Conservation (phyloP, 1,140 invertebrate genomes). For the Heliconius hermathena region DNA sequence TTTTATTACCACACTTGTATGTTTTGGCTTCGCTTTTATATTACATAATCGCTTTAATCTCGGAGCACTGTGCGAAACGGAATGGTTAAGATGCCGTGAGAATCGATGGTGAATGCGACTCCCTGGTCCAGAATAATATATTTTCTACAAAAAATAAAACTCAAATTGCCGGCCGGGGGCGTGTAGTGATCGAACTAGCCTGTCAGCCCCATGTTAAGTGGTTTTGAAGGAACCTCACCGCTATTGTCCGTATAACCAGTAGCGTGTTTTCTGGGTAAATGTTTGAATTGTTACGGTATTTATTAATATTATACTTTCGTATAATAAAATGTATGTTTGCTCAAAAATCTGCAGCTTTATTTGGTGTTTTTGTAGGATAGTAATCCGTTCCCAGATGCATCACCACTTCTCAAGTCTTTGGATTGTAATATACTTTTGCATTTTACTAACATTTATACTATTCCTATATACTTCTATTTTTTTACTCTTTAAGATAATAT, state of each 20-base stretch:
- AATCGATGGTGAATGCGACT: constrained; percentile 60
- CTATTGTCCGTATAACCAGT: constrained; percentile 75
- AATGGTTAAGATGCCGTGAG: constrained; percentile 63
- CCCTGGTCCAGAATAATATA: constrained; percentile 70
- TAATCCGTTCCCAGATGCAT: constrained; percentile 48
- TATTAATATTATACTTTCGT: constrained; percentile 61
- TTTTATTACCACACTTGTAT: constrained; percentile 13
- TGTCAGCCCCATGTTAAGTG: constrained; percentile 81
- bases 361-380: constrained; percentile 61
- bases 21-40: constrained; percentile 23
- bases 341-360: constrained; percentile 56
- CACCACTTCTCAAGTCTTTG: constrained; percentile 16
- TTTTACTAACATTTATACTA: not conserved
- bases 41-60: constrained; percentile 23
- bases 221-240: constrained; percentile 71
- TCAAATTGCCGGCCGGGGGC: constrained; percentile 69
- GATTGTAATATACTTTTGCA: not conserved
- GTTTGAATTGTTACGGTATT: constrained; percentile 72
- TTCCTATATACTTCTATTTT: not conserved
- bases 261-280: constrained; percentile 78
- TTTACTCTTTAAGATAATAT: constrained; percentile 8
- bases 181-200: constrained; percentile 79
- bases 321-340: constrained; percentile 63
- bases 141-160: constrained; percentile 72
- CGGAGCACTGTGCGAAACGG: constrained; percentile 41